phyloP scores from a whole-genome alignment of 53 echinoderm and acorn worm genomes.

The Paracentrotus lividus region DNA sequence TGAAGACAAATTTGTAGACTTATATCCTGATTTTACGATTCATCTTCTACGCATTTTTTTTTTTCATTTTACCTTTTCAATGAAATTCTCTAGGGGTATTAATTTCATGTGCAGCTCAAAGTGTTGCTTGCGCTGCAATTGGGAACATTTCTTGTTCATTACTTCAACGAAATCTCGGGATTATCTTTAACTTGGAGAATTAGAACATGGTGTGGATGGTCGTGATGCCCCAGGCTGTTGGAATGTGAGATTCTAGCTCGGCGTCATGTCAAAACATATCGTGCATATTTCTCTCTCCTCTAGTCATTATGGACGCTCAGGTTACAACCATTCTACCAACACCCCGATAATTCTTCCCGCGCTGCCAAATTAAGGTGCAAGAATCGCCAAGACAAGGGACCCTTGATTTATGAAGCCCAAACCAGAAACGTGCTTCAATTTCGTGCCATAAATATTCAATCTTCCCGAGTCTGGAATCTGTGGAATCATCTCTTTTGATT shows the following conservation, averaged over 20 bases:
- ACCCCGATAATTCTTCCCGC: background rate
- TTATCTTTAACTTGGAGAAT: slow-evolving; percentile 26
- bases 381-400: slow-evolving; percentile 10
- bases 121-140: too few relatives aligned
- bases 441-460: background rate
- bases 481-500: background rate
- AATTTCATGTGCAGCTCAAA: too few relatives aligned
- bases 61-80: too few relatives aligned
- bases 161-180: too few relatives aligned
- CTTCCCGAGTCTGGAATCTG: background rate
- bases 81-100: too few relatives aligned
- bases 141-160: too few relatives aligned
- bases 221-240: slow-evolving; percentile 13
- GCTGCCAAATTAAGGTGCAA: slow-evolving; percentile 46
- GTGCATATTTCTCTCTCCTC: slow-evolving; percentile 47
- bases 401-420: slow-evolving; percentile 46
- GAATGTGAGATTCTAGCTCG: slow-evolving; percentile 37
- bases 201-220: slow-evolving; percentile 9
- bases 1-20: background rate
- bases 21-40: too few relatives aligned
- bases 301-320: slow-evolving; percentile 30
- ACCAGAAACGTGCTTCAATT: slow-evolving; percentile 49
- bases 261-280: slow-evolving; percentile 57
- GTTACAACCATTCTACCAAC: background rate
- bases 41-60: too few relatives aligned